Base-by-base conservation (phyloP, 2,797 vertebrate species). In the Arctocebus calabarensis region DNA sequence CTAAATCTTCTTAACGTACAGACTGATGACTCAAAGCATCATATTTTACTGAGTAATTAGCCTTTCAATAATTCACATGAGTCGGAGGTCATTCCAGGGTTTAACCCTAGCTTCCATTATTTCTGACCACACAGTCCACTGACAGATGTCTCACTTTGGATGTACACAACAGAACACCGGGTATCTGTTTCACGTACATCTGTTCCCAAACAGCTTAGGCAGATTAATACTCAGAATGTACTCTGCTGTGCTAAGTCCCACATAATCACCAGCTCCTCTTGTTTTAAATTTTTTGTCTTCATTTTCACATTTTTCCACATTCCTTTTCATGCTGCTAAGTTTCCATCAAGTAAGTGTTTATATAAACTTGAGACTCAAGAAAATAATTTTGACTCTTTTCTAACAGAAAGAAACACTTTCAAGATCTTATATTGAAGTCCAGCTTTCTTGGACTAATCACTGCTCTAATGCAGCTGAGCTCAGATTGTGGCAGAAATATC, bases 121-220 rank as follows among this genome's bases (percentile, higher is more conserved):
- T 98, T 97, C 98, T 98, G 98, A 98, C 98, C 98, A 98, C 98
- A 98, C 89, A 85, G 98, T 96, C 98, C 97, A 98, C 98, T 96
- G 97, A 99, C 99, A 99, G 99, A 99, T 99, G 99, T 99, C 98
- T 98, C 98, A 98, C 98, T 99, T 98, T 98, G 98, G 98, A 98
- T 98, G 98, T 98, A 98, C 98, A 98, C 98, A 98, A 98, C 98
- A 99, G 98, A 98, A 98, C 98, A 97, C 97, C 3, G 98, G 98
- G 98, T 98, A 98, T 99, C 99, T 98, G 98, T 99, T 99, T 99
- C 99, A 98, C 97, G 87, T 98, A 98, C 99, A 99, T 99, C 99
- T 99, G 99, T 98, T 99, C 98, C 98, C 98, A 98, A 98, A 98
- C 97, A 98, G 98, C 98, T 98, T 96, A 98, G 97, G 97, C 98